These are phyloP conservation scores for Drosophila melanocephala DNA, from an alignment of 2,888 invertebrate genomes.

Conservation along the genomic window DNA sequence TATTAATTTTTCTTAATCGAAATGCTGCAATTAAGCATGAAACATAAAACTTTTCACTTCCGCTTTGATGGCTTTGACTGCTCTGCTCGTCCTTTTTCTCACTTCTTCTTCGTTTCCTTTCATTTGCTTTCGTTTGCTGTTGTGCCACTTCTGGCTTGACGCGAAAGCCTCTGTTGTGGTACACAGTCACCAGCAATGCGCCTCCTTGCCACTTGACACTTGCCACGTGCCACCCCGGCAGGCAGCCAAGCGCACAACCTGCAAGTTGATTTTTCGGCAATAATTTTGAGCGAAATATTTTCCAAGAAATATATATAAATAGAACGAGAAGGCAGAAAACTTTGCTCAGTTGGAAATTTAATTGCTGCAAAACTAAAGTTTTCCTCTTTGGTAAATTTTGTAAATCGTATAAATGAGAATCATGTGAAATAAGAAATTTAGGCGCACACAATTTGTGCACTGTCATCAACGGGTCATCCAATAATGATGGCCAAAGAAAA, in stretches of 20 bases:
- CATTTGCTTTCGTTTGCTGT: slow-evolving; percentile 23
- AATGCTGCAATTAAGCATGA: slow-evolving; percentile 76
- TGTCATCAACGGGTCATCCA: slow-evolving; percentile 39
- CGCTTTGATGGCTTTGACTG: slow-evolving; percentile 30
- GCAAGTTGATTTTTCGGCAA: slow-evolving; percentile 1
- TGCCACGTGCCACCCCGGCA: neutral
- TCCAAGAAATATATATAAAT: slow-evolving; percentile 38
- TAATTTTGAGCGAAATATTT: slow-evolving; percentile 37
- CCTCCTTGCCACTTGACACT: neutral
- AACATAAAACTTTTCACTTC: slow-evolving; percentile 65
- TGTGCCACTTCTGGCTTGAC: slow-evolving; percentile 41
- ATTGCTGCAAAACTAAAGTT: slow-evolving; percentile 52
- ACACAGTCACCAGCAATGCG: neutral
- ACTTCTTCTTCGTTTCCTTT: slow-evolving; percentile 9
- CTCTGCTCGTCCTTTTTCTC: slow-evolving; percentile 12
- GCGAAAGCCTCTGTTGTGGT: slow-evolving; percentile 29
- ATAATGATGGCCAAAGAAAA: slow-evolving; percentile 54
- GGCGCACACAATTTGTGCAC: slow-evolving; percentile 29
- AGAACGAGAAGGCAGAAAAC: slow-evolving; percentile 31
- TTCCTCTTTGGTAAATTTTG: slow-evolving; percentile 17
- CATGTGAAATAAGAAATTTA: slow-evolving; percentile 32
- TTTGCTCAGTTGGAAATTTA: slow-evolving; percentile 52
- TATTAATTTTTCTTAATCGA: slow-evolving; percentile 80
- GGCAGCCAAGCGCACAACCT: neutral
- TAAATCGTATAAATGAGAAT: slow-evolving; percentile 37